These are phyloP conservation scores for Phytoseiulus persimilis DNA, from an alignment of 2,888 invertebrate species.

Conservation along the genomic window DNA sequence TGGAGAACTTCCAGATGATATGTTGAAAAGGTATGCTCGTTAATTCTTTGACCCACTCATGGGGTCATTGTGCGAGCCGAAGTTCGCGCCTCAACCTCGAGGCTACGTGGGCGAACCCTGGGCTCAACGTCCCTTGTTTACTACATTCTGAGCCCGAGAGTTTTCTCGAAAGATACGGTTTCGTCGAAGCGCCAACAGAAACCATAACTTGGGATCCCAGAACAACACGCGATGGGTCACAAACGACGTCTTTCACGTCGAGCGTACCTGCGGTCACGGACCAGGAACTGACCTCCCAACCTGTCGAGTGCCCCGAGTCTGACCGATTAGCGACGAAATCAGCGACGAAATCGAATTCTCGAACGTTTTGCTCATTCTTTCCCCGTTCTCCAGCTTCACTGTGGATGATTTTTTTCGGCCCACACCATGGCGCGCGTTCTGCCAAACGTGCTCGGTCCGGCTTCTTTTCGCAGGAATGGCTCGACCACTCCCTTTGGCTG, in stretches of 20 bases:
- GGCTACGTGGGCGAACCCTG: too few relatives aligned
- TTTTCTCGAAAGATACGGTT: too few relatives aligned
- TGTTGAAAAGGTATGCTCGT: too few relatives aligned
- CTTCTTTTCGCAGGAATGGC: too few relatives aligned
- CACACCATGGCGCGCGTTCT: neutral
- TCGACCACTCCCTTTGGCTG: too few relatives aligned
- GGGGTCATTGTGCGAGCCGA: too few relatives aligned
- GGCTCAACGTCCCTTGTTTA: too few relatives aligned
- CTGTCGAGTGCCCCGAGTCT: neutral
- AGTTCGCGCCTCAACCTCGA: too few relatives aligned
- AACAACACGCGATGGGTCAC: neutral
- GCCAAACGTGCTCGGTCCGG: neutral
- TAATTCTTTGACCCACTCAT: too few relatives aligned
- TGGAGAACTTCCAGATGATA: too few relatives aligned
- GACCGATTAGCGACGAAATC: too few relatives aligned
- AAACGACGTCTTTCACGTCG: neutral
- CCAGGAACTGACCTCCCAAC: neutral
- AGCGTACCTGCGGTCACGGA: neutral
- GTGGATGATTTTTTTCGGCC: neutral
- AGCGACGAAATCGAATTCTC: neutral
- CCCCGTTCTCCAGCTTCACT: neutral
- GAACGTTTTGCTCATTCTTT: neutral
- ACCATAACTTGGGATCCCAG: neutral
- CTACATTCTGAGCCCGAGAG: too few relatives aligned
- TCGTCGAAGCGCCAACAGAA: neutral